Evolutionary conservation across 2,113 vertebrate species (phyloP).

Genomic region (Acinonyx jubatus): DNA sequence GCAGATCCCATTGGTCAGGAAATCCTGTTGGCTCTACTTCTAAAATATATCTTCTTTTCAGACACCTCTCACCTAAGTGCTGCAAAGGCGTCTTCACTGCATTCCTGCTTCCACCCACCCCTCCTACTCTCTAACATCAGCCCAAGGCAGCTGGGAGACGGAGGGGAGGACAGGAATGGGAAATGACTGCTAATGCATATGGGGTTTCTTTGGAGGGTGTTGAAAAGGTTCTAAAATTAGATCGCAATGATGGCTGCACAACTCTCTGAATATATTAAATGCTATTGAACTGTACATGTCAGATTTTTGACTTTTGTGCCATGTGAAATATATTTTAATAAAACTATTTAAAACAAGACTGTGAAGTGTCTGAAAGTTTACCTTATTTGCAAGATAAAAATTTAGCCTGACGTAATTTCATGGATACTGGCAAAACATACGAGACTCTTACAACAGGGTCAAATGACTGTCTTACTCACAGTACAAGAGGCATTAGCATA

Average conservation of each 20-base stretch:
- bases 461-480: not conserved
- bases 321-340: not conserved
- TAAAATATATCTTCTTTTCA: not conserved
- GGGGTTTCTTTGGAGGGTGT: not conserved
- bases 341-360: not conserved
- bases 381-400: not conserved
- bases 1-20: not conserved
- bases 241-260: not conserved
- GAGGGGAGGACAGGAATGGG: accelerated
- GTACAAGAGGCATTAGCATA: not conserved
- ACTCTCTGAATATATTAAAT: not conserved
- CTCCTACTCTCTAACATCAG: not conserved
- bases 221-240: not conserved
- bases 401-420: not conserved
- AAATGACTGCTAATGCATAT: not conserved
- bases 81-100: not conserved
- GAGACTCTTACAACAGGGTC: not conserved
- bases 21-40: not conserved
- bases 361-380: not conserved
- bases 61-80: not conserved
- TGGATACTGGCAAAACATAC: not conserved
- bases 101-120: not conserved
- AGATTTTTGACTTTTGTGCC: not conserved
- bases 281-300: not conserved
- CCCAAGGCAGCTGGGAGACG: not conserved